Base-by-base conservation (phyloP, 2,113 vertebrate species). In the Pedionomus torquatus region DNA sequence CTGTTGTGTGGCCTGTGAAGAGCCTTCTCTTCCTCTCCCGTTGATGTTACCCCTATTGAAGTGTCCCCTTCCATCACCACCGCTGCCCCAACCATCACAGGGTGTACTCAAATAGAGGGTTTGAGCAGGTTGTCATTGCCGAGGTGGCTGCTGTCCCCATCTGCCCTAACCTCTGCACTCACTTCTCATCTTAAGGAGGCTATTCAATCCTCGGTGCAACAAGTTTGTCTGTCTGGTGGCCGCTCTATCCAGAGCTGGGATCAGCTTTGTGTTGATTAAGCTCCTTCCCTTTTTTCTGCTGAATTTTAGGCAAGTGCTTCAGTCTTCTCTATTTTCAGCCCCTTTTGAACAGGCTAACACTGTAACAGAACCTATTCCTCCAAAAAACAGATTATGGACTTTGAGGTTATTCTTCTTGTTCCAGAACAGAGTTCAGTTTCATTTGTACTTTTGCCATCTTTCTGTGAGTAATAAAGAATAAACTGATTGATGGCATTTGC, bases 101-200 rank as follows among this genome's bases (percentile, higher is more conserved):
- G 6, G 33, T 0, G 13, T 5, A 11, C 85, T 51, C 1, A 0
- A 12, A 7, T 2, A 10, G 0, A 20, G 23, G 10, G 4, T 57
- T 49, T 30, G 57, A 55, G 52, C 14, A 23, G 51, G 14, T 13
- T 43, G 2, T 39, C 52, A 1, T 4, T 63, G 30, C 43, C 19
- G 43, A 39, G n/a, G 60, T 69, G 39, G 17, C 49, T 30, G 4
- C 26, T 33, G 37, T 41, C 49, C 39, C 1, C 0, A 1, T 8
- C 26, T 70, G 41, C 55, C 30, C 55, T 70, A 30, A 15, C 5
- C 44, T 16, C 41, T 58, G 51, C 5, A 37, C 20, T 65, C 10
- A 0, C 13, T 0, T 13, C 46, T 17, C 54, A 1, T 6, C 57
- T 41, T 28, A 18, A 4, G 13, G 7, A 48, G n/a, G 57, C 46